phyloP scores from a whole-genome alignment of 2,797 vertebrate species.

The Chaetodon trifasciatus region DNA sequence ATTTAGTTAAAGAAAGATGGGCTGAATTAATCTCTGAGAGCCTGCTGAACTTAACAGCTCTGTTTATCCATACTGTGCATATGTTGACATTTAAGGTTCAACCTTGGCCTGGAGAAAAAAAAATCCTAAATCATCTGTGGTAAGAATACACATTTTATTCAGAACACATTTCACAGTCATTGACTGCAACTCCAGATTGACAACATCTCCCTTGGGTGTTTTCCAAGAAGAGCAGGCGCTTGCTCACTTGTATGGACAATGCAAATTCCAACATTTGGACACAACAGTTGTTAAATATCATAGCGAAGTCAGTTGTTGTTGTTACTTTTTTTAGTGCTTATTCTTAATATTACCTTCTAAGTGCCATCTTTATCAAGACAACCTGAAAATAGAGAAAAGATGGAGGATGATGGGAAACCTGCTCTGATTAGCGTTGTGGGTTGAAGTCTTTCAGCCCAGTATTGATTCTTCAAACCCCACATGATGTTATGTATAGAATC shows the following conservation, averaged over 20 bases:
- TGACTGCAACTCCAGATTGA: not conserved
- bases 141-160: slow-evolving; percentile 1
- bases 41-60: not conserved
- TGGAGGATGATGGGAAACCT: not conserved
- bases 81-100: slow-evolving; percentile 18
- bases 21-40: not conserved
- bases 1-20: slow-evolving; percentile 13
- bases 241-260: not conserved
- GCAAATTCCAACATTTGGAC: not conserved
- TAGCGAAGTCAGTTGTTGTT: too few species aligned
- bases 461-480: too few species aligned
- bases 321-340: not conserved
- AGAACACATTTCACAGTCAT: not conserved
- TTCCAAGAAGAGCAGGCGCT: not conserved
- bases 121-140: not conserved
- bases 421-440: not conserved
- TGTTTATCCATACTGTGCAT: slow-evolving; percentile 7
- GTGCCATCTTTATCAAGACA: not conserved
- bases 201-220: not conserved
- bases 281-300: not conserved
- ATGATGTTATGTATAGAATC: too few species aligned
- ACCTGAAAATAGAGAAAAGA: not conserved
- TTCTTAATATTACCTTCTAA: too few species aligned
- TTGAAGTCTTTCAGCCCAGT: not conserved
- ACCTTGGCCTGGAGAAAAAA: not conserved